Conservation (phyloP, 2,797 vertebrate genomes). For the Phaenicophaeus curvirostris region DNA sequence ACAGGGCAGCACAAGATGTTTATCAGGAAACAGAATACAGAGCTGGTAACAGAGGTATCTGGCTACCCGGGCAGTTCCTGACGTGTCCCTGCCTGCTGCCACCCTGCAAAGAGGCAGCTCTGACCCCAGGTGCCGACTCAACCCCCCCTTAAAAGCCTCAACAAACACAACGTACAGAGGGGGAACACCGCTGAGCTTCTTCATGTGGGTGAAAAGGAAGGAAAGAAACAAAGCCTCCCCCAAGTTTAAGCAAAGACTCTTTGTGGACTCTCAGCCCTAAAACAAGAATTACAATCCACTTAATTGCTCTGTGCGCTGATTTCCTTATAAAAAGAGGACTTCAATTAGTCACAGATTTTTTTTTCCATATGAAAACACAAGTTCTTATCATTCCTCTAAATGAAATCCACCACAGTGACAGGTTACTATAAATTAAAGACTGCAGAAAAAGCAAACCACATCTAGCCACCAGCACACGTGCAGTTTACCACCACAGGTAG, state of each 20-base stretch:
- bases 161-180: fast-evolving
- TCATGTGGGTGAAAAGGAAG: background rate
- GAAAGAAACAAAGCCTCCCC: background rate
- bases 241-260: background rate
- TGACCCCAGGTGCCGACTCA: background rate
- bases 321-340: background rate
- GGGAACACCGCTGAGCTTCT: background rate
- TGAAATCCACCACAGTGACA: background rate
- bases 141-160: background rate
- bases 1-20: background rate
- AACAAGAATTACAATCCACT: background rate
- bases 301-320: background rate
- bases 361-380: background rate
- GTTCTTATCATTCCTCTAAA: background rate
- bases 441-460: background rate
- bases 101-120: background rate
- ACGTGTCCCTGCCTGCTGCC: background rate
- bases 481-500: fast-evolving
- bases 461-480: background rate
- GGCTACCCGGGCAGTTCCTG: background rate
- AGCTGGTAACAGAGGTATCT: background rate
- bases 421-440: background rate
- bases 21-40: background rate
- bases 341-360: background rate
- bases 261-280: background rate